Base-by-base conservation (phyloP, 2,113 vertebrate species). In the Gymnocephalus cernua region DNA sequence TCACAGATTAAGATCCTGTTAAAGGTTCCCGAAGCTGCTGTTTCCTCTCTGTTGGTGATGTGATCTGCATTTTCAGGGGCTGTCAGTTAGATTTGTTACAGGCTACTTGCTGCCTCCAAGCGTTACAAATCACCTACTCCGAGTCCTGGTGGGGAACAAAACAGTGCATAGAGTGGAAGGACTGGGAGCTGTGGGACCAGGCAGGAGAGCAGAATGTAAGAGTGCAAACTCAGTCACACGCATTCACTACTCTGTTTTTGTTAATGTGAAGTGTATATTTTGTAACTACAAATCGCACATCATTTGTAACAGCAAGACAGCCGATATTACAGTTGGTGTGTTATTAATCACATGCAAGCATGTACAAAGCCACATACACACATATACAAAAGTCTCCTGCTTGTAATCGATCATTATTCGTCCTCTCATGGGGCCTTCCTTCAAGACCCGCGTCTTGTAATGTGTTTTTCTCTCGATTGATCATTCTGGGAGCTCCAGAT, bases 11-110 rank as follows among this genome's bases (percentile, higher is more conserved):
- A 79, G 74, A 86, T 80, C 79, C 76, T 59, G 80, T 58, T 71
- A 77, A 85, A 93, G 91, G 88, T 88, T 89, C 81, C 83, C 79
- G n/a, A 69, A 84, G 82, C 75, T 88, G 85, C 84, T 85, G 77
- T 88, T 88, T 87, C 75, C 73, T 87, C 82, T 89, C 91, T 80
- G 80, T 90, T 68, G 58, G 72, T 77, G 68, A 74, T 86, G 88
- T 85, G 90, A 92, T 93, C 91, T 93, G 91, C 92, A 88, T 94
- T 94, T 92, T 88, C 51, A 29, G 83, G 72, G 77, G 41, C 88
- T 95, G 94, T 93, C 94, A 94, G 86, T 89, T 93, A 86, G 93
- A 95, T 95, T 93, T 93, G 90, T 94, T 91, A 87, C 92, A 91
- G 93, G 88, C 91, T 89, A 86, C 89, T 91, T 90, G 89, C 90